These are phyloP conservation scores for Anolis apletophallus DNA, from an alignment of 2,797 vertebrate genomes.

Conservation along the genomic window DNA sequence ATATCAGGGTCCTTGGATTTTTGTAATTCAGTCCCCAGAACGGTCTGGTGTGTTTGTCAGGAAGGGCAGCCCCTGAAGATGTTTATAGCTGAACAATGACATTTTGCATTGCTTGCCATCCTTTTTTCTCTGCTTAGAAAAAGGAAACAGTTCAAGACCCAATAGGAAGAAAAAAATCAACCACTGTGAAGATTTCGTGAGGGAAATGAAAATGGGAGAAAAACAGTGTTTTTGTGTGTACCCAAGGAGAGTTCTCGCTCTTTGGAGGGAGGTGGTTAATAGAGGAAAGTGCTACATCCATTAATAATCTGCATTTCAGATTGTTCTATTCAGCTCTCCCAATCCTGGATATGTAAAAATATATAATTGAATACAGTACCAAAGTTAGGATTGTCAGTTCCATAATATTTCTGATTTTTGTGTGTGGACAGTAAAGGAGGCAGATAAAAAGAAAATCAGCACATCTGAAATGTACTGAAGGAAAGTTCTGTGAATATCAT, in stretches of 20 bases:
- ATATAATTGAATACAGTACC: too few species aligned
- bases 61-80: slow-evolving; percentile 9
- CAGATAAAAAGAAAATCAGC: too few species aligned
- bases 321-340: not conserved
- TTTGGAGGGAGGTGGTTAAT: not conserved
- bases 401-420: too few species aligned
- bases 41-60: not conserved
- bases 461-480: too few species aligned
- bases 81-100: slow-evolving; percentile 24
- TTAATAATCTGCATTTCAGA: not conserved
- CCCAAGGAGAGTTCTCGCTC: not conserved
- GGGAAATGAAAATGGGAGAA: not conserved
- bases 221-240: not conserved
- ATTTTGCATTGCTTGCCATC: not conserved
- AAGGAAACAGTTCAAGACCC: not conserved
- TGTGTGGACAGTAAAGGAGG: too few species aligned
- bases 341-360: too few species aligned
- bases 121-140: not conserved
- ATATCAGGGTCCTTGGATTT: accelerated
- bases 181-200: slow-evolving; percentile 1
- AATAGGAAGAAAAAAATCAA: not conserved
- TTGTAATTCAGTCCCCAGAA: not conserved
- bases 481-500: too few species aligned
- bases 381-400: too few species aligned
- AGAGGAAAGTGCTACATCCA: not conserved